Conservation (phyloP, 2,113 vertebrate species). For the Suncus etruscus region DNA sequence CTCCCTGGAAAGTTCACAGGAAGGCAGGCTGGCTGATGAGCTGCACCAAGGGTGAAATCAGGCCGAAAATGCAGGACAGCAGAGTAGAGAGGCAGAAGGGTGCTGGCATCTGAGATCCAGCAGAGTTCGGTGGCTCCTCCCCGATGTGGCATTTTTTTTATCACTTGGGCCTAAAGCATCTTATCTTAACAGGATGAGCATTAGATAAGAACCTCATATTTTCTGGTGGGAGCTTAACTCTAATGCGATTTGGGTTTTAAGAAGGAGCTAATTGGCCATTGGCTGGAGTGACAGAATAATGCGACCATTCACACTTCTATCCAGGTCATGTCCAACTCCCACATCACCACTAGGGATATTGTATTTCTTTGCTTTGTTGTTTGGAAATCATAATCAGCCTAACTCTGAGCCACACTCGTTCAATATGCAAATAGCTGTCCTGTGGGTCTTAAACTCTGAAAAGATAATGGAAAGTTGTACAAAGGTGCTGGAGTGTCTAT, state of each 20-base stretch:
- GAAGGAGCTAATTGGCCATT: background rate
- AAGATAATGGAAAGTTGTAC: background rate
- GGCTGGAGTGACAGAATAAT: background rate
- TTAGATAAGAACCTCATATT: background rate
- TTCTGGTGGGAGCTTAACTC: conserved; percentile 7
- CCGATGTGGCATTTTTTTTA: too few species aligned
- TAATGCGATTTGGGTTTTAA: conserved; percentile 43
- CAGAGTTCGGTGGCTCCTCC: too few species aligned
- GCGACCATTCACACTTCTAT: background rate
- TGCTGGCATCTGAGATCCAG: too few species aligned
- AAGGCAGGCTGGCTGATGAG: too few species aligned
- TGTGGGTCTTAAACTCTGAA: background rate
- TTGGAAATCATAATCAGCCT: conserved; percentile 44
- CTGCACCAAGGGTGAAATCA: too few species aligned
- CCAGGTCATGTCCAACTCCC: background rate
- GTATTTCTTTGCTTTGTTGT: background rate
- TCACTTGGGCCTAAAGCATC: background rate
- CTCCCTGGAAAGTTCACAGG: too few species aligned
- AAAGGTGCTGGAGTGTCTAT: background rate
- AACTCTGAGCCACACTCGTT: background rate
- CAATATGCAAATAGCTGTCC: background rate
- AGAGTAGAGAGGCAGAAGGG: too few species aligned
- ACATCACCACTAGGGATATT: background rate
- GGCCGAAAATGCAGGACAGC: too few species aligned
- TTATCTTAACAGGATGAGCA: background rate